Conservation (phyloP, 2,113 vertebrate species). For the Capreolus pygargus region DNA sequence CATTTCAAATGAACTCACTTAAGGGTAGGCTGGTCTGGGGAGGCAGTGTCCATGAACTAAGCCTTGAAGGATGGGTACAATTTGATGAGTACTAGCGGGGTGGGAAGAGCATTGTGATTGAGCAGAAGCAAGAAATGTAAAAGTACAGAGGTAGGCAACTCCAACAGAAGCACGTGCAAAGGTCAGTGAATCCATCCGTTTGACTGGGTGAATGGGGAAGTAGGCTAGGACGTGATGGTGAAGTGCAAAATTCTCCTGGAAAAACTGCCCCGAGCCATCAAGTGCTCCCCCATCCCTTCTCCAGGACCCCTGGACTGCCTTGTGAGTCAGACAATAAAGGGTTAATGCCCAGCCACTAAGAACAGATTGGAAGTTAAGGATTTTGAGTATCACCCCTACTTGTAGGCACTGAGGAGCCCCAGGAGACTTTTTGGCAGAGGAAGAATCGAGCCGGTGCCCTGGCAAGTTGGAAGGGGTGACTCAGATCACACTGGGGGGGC, state of each 20-base stretch:
- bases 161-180: background rate
- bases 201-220: background rate
- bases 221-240: background rate
- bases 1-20: background rate
- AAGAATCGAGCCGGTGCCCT: background rate
- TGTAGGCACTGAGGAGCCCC: background rate
- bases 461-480: background rate
- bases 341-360: background rate
- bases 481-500: background rate
- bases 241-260: background rate
- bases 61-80: background rate
- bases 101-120: background rate
- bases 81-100: background rate
- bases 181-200: background rate
- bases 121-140: slow-evolving; percentile 4
- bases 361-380: background rate
- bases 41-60: background rate
- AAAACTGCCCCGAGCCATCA: background rate
- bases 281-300: background rate
- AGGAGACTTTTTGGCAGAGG: slow-evolving; percentile 6
- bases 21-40: background rate
- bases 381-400: background rate
- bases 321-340: background rate
- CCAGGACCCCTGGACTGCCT: background rate
- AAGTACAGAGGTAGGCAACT: background rate